Evolutionary conservation across 2,113 vertebrate species (phyloP).

Genomic region (Catharus fuscescens): DNA sequence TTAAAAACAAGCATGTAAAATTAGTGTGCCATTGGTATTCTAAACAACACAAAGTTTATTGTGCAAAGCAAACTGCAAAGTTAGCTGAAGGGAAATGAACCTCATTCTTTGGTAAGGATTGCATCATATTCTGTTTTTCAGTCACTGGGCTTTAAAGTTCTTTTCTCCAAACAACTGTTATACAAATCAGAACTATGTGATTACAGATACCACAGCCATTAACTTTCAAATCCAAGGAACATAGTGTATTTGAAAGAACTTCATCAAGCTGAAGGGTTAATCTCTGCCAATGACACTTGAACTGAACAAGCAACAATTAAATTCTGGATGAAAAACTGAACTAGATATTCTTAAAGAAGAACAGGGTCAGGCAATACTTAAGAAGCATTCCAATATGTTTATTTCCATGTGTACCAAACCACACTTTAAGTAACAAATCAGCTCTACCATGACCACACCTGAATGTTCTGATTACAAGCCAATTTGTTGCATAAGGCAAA

Average conservation of each 20-base stretch:
- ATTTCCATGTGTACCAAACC: conserved; percentile 59
- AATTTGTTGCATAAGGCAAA: conserved; percentile 25
- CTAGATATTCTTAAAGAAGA: background rate
- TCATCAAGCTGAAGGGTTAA: background rate
- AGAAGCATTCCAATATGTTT: conserved; percentile 38
- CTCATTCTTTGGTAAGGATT: conserved; percentile 1
- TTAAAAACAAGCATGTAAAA: background rate
- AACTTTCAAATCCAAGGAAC: background rate
- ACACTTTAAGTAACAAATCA: conserved; percentile 34
- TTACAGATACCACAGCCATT: background rate
- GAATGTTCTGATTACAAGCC: conserved; percentile 46
- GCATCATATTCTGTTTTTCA: background rate
- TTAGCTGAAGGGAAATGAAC: background rate
- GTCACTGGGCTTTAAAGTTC: background rate
- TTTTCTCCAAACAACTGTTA: conserved; percentile 8
- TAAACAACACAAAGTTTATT: conserved; percentile 3
- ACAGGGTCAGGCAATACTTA: conserved; percentile 9
- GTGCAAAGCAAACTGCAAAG: background rate
- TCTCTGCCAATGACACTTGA: background rate
- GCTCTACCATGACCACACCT: conserved; percentile 17
- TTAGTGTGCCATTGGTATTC: background rate
- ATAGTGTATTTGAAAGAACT: background rate
- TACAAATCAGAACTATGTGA: background rate
- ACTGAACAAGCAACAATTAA: background rate
- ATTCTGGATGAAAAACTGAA: conserved; percentile 15